Evolutionary conservation across 2,888 invertebrate species (phyloP).

Genomic region (Acanthosoma haemorrhoidale): DNA sequence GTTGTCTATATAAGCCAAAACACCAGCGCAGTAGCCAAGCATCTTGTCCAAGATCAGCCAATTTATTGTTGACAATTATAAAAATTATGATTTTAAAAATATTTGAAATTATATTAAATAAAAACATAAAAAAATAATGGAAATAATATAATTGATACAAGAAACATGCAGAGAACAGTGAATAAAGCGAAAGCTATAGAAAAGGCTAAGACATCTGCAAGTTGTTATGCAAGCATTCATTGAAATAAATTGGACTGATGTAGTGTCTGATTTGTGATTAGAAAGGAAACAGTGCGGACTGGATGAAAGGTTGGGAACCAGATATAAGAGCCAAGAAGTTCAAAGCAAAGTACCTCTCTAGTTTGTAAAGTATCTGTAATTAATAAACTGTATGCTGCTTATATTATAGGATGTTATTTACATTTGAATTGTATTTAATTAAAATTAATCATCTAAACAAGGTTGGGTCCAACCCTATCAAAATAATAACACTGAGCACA

Average conservation of each 20-base stretch:
- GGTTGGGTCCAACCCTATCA: neutral
- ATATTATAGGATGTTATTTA: too few species aligned
- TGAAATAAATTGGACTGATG: neutral
- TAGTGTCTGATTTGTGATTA: neutral
- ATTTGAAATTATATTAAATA: slow-evolving; percentile 13
- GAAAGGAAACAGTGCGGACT: neutral
- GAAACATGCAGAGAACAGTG: slow-evolving; percentile 23
- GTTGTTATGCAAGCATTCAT: slow-evolving; percentile 18
- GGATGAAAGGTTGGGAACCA: neutral
- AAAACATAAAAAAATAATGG: neutral
- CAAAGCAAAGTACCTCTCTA: neutral
- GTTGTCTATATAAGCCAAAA: slow-evolving; percentile 35
- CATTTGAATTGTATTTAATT: neutral
- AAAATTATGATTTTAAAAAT: slow-evolving; percentile 17
- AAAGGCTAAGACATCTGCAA: neutral
- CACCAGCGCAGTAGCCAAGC: slow-evolving; percentile 40
- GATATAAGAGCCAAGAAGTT: neutral
- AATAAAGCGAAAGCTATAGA: slow-evolving; percentile 19
- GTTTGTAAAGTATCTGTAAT: neutral
- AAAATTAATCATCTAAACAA: neutral
- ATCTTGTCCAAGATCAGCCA: slow-evolving; percentile 37
- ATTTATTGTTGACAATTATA: slow-evolving; percentile 36
- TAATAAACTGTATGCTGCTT: neutral
- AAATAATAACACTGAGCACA: too few species aligned
- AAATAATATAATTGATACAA: slow-evolving; percentile 1